These are phyloP conservation scores for Thyatira batis DNA, from an alignment of 2,888 invertebrate species.

Conservation along the genomic window DNA sequence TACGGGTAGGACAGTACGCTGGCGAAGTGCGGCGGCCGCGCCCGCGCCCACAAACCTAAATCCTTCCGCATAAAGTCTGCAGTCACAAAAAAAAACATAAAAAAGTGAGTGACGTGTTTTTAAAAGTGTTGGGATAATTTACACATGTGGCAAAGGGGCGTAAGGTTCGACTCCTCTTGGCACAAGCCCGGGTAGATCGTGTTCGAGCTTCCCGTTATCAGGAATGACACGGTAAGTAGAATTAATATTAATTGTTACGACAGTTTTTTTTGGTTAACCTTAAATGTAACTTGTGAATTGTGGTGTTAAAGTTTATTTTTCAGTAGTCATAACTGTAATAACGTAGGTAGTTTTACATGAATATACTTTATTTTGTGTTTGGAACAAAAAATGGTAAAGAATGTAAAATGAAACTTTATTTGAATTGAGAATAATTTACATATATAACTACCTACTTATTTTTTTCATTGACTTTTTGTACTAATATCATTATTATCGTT, in stretches of 20 bases:
- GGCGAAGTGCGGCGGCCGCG: slow-evolving; percentile 56
- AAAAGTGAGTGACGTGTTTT: slow-evolving; percentile 23
- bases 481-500: too few species aligned
- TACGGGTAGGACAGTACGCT: slow-evolving; percentile 55
- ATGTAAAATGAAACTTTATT: too few species aligned
- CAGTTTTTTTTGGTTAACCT: not conserved
- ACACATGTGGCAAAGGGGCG: slow-evolving; percentile 76
- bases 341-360: too few species aligned
- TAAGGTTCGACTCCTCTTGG: slow-evolving; percentile 76
- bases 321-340: too few species aligned
- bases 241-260: slow-evolving; percentile 1
- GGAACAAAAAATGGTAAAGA: too few species aligned
- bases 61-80: slow-evolving; percentile 36
- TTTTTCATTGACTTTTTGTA: too few species aligned
- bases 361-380: too few species aligned
- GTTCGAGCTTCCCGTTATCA: slow-evolving; percentile 59
- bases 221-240: slow-evolving; percentile 75
- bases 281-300: not conserved
- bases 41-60: slow-evolving; percentile 44
- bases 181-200: slow-evolving; percentile 75
- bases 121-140: slow-evolving; percentile 54
- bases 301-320: not conserved
- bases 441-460: too few species aligned
- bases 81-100: not conserved
- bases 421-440: too few species aligned